Evolutionary conservation across 2,113 vertebrate species (phyloP).

Genomic region (Entomyzon cyanotis): DNA sequence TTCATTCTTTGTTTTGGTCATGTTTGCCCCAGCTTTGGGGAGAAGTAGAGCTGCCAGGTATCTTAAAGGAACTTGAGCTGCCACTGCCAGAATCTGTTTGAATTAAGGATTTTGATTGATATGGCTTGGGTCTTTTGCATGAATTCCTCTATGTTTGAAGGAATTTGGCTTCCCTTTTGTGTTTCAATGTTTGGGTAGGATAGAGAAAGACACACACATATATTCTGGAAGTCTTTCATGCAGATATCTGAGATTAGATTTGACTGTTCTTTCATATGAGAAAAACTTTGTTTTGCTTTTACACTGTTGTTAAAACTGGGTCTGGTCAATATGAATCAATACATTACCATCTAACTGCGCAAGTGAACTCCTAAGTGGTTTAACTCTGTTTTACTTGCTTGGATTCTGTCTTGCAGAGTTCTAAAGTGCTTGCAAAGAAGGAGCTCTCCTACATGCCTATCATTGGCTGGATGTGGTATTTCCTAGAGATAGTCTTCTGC

Average conservation of each 20-base stretch:
- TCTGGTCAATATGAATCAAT: background rate
- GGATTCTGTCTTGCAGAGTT: slow-evolving; percentile 79
- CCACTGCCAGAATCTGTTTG: background rate
- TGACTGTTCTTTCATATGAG: background rate
- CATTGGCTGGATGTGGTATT: slow-evolving; percentile 99
- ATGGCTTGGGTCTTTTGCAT: background rate
- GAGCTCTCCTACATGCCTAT: slow-evolving; percentile 91
- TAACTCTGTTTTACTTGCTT: background rate
- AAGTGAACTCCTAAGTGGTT: background rate
- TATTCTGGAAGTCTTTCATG: background rate
- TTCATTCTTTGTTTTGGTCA: background rate
- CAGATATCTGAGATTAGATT: background rate
- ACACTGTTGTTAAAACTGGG: background rate
- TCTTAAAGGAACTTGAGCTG: background rate
- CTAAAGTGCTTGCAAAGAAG: slow-evolving; percentile 95
- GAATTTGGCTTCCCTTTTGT: background rate
- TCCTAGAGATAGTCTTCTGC: slow-evolving; percentile 96
- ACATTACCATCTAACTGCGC: background rate
- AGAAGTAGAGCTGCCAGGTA: background rate
- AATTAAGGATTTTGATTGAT: background rate
- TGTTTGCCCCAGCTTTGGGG: background rate
- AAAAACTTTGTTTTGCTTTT: background rate
- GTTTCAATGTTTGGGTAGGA: background rate
- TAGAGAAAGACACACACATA: background rate
- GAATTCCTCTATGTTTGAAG: background rate